Conservation (phyloP, 2,888 invertebrate genomes). For the Drosophila antonietae region DNA sequence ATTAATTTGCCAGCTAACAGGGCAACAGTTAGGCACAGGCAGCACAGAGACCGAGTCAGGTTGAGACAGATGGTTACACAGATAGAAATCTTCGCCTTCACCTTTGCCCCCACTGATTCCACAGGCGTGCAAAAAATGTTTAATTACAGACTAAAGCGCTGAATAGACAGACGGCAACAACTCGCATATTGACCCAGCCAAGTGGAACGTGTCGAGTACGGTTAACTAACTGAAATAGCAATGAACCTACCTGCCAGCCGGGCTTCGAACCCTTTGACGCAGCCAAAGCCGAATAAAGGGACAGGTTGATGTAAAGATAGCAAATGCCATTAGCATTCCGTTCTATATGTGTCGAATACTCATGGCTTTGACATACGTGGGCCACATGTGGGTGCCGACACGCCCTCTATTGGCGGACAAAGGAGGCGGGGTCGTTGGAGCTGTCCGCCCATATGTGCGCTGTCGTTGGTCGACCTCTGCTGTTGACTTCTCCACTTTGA, state of each 20-base stretch:
- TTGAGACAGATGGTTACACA: slow-evolving; percentile 13
- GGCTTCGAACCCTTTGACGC: slow-evolving; percentile 68
- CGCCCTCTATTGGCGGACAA: neutral
- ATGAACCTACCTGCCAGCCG: slow-evolving; percentile 37
- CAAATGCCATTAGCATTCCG: slow-evolving; percentile 72
- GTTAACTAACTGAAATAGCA: slow-evolving; percentile 76
- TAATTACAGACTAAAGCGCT: slow-evolving; percentile 61
- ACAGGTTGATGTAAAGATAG: slow-evolving; percentile 47
- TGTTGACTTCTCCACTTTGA: slow-evolving; percentile 69
- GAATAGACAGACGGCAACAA: slow-evolving; percentile 44
- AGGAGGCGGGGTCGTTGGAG: neutral
- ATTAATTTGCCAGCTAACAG: slow-evolving; percentile 63
- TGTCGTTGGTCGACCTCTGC: slow-evolving; percentile 50
- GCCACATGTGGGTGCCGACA: slow-evolving; percentile 40
- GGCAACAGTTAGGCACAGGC: slow-evolving; percentile 31
- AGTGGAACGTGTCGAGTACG: slow-evolving; percentile 72
- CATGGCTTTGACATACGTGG: slow-evolving; percentile 42
- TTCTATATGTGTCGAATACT: slow-evolving; percentile 47
- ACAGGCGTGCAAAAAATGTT: slow-evolving; percentile 60
- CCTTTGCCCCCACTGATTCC: slow-evolving; percentile 44
- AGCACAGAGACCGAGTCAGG: slow-evolving; percentile 11
- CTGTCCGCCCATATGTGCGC: slow-evolving; percentile 11
- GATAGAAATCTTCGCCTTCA: slow-evolving; percentile 51
- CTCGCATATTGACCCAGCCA: slow-evolving; percentile 68
- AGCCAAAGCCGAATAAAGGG: slow-evolving; percentile 35